Evolutionary conservation across 2,888 invertebrate genomes (phyloP).

Genomic region (Cheilosia impressa): DNA sequence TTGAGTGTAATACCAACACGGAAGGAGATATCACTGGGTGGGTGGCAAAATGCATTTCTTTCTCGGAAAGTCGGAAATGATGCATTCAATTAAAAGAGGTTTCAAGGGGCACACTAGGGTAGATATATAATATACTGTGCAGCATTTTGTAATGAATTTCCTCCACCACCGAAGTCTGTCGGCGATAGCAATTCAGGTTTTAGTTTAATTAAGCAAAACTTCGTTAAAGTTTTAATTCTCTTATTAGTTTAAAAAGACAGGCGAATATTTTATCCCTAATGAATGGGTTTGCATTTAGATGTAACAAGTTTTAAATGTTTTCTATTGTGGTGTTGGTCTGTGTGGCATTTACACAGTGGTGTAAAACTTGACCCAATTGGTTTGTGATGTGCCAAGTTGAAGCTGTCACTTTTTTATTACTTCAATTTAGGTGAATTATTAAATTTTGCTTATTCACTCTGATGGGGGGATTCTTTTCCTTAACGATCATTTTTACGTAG

Average conservation of each 20-base stretch:
- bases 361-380: no score
- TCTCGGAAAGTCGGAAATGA: conserved; percentile 55
- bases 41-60: conserved; percentile 45
- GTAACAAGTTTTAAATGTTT: no score
- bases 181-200: conserved; percentile 5
- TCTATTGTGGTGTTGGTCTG: no score
- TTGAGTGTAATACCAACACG: conserved; percentile 11
- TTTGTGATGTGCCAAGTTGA: no score
- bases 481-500: no score
- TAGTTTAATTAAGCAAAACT: conserved; percentile 51
- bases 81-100: conserved; percentile 61
- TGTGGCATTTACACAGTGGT: no score
- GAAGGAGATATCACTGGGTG: conserved; percentile 22
- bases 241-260: conserved; percentile 27
- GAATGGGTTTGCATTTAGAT: not conserved
- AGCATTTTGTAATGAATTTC: conserved; percentile 25
- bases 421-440: no score
- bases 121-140: not conserved
- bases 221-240: conserved; percentile 29
- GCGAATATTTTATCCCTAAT: conserved; percentile 3
- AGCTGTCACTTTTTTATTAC: no score
- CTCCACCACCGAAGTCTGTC: not conserved
- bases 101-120: conserved; percentile 3
- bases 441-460: no score
- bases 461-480: no score